phyloP scores from a whole-genome alignment of 2,797 vertebrate species.

The Benthosema pterotum region DNA sequence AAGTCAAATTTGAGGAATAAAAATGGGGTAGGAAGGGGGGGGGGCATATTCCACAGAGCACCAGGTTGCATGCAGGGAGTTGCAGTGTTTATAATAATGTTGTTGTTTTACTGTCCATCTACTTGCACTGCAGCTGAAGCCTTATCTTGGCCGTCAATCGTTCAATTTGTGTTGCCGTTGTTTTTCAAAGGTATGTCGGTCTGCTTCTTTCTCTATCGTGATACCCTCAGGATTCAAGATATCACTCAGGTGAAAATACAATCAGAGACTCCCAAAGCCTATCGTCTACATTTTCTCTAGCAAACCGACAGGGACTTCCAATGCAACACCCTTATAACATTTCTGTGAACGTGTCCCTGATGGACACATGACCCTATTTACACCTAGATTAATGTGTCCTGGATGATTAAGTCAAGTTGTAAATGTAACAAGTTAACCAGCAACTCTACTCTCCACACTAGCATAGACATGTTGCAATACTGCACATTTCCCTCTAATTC shows the following conservation, averaged over 20 bases:
- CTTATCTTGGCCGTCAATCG: constrained; percentile 13
- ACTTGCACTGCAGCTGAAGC: not conserved
- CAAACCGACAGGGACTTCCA: not conserved
- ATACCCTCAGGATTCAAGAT: constrained; percentile 4
- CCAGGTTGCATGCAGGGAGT: not conserved
- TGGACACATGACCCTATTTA: no score
- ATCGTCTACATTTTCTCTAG: not conserved
- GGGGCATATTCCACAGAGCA: no score
- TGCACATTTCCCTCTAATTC: no score
- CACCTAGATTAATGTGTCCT: no score
- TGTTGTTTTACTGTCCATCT: not conserved
- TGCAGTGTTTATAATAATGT: not conserved
- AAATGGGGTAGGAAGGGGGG: no score
- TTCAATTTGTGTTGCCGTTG: constrained; percentile 15
- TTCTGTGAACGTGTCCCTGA: no score
- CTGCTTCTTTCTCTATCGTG: not conserved
- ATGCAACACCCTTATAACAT: not conserved
- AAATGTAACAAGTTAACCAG: no score
- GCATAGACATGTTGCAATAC: no score
- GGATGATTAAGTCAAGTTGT: no score
- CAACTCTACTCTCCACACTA: no score
- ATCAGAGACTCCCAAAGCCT: not conserved
- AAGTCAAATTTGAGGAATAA: not conserved
- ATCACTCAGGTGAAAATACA: not conserved
- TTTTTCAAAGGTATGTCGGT: not conserved